Conservation (phyloP, 2,797 vertebrate species). For the Hephaestus fuliginosus region DNA sequence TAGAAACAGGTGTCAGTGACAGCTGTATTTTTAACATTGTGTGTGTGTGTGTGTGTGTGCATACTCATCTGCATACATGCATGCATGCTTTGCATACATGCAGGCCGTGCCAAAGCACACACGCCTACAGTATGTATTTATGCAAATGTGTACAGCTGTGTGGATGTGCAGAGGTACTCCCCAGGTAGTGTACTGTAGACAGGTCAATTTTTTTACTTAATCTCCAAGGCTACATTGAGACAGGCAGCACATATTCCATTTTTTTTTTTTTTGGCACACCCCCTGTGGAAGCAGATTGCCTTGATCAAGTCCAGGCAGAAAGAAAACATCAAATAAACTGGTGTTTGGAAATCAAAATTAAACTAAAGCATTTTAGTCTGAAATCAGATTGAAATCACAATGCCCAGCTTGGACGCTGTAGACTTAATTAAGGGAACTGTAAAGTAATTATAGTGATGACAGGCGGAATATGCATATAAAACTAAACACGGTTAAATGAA, state of each 20-base stretch:
- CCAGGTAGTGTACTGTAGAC: background rate
- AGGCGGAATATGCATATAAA: slow-evolving; percentile 32
- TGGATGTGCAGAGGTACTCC: background rate
- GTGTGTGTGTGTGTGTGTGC: slow-evolving; percentile 5
- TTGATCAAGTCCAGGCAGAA: slow-evolving; percentile 35
- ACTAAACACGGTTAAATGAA: slow-evolving; percentile 35
- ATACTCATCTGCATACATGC: background rate
- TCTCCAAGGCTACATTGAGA: slow-evolving; percentile 16
- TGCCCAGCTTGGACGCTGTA: slow-evolving; percentile 23
- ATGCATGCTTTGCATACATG: background rate
- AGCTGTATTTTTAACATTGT: slow-evolving; percentile 38
- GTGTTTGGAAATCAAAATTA: slow-evolving; percentile 43
- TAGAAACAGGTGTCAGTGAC: slow-evolving; percentile 62
- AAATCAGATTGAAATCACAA: slow-evolving; percentile 40
- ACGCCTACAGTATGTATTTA: slow-evolving; percentile 8
- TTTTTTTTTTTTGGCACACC: slow-evolving; percentile 11
- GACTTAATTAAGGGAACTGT: slow-evolving; percentile 50
- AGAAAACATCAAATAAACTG: slow-evolving; percentile 33
- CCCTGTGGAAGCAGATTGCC: slow-evolving; percentile 35
- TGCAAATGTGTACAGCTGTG: slow-evolving; percentile 13
- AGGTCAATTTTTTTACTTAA: slow-evolving; percentile 14
- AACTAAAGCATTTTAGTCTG: slow-evolving; percentile 31
- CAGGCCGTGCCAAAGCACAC: background rate
- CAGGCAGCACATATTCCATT: slow-evolving; percentile 10
- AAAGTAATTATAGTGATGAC: slow-evolving; percentile 50